Conservation (phyloP, 2,113 vertebrate genomes). For the Peucedramus taeniatus region DNA sequence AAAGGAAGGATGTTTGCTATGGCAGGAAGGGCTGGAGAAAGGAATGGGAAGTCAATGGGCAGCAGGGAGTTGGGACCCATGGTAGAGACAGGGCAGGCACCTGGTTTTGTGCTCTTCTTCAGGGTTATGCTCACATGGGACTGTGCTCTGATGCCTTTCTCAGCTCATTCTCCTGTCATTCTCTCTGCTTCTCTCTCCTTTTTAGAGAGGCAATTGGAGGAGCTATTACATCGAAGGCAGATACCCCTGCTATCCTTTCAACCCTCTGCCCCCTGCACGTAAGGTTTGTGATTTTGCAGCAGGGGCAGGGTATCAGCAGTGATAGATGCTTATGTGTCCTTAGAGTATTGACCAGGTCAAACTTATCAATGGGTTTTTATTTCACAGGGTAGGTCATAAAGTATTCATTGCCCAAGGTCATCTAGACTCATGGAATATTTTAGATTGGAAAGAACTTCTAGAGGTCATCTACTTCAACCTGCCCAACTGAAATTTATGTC, state of each 20-base stretch:
- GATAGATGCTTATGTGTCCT: slow-evolving; percentile 9
- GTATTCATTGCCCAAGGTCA: slow-evolving; percentile 55
- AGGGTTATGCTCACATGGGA: neutral
- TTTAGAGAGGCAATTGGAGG: neutral
- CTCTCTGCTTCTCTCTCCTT: neutral
- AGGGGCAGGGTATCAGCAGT: slow-evolving; percentile 38
- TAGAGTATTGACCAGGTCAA: slow-evolving; percentile 59
- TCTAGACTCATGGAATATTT: slow-evolving; percentile 59
- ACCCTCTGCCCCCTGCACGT: neutral
- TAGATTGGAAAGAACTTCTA: slow-evolving; percentile 52
- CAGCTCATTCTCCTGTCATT: neutral
- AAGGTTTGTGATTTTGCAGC: slow-evolving; percentile 27
- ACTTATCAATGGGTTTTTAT: slow-evolving; percentile 64
- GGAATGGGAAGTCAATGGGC: neutral
- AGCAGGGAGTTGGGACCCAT: neutral
- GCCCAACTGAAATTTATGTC: neutral
- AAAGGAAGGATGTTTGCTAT: neutral
- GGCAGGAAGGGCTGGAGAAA: neutral
- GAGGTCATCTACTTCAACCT: slow-evolving; percentile 19
- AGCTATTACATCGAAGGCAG: neutral
- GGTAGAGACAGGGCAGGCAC: neutral
- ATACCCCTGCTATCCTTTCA: slow-evolving; percentile 18
- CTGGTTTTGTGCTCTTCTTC: neutral
- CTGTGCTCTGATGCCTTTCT: neutral
- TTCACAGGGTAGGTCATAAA: slow-evolving; percentile 57